Percentiles rank a stretch among this genome's conserved stretches.
These are phyloP conservation scores for Alsophila aescularia DNA, from an alignment of 2,888 invertebrate species.

Conservation along the genomic window DNA sequence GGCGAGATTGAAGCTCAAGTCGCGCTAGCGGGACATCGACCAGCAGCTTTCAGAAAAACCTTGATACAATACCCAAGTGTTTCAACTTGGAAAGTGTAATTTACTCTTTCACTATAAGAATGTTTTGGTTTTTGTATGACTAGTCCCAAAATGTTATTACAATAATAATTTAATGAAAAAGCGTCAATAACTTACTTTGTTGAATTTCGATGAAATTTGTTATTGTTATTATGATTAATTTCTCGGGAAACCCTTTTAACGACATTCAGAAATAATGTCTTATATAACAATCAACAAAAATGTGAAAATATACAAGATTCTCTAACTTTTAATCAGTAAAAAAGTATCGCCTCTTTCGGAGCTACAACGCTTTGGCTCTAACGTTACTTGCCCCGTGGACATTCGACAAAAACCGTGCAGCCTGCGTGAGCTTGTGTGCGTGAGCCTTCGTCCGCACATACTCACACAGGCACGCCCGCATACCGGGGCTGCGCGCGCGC, in stretches of 20 bases:
- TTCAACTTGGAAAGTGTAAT: constrained; percentile 61
- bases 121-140: background rate
- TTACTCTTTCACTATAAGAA: background rate
- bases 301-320: no score
- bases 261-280: no score
- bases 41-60: constrained; percentile 83
- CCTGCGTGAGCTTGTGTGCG: constrained; percentile 57
- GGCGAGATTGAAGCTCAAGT: constrained; percentile 62
- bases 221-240: no score
- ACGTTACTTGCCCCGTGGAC: constrained; percentile 83
- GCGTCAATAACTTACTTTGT: no score
- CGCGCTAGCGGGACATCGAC: constrained; percentile 83
- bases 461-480: constrained; percentile 62
- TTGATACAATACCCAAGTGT: constrained; percentile 49
- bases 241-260: no score
- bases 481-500: constrained; percentile 74
- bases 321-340: no score
- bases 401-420: constrained; percentile 83
- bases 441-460: constrained; percentile 30
- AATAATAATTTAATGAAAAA: background rate
- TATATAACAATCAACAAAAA: no score
- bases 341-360: constrained; percentile 38
- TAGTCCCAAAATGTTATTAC: background rate
- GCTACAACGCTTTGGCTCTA: constrained; percentile 59
- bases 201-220: no score